Evolutionary conservation across 1,140 invertebrate species (phyloP), one percentile per base, ranked within the genome.

Genomic region (Carposina sasakii): DNA sequence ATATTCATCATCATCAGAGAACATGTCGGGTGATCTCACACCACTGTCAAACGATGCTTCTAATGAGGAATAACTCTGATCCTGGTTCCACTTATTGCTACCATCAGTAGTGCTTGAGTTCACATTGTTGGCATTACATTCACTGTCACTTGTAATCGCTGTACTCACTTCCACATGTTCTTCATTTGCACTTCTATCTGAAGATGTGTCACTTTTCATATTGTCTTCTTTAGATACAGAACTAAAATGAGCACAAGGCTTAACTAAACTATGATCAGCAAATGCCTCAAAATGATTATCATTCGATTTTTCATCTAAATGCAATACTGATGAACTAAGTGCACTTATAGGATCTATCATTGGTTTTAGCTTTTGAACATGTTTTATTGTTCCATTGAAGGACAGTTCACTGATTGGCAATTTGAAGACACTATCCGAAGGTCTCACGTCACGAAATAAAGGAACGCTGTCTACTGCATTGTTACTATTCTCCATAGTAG

Each of bases 11-110:
- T 83, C 78, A 65, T 87, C 86, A 58, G 81, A 86, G 57, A 89
- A 89, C 62, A 89, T 77, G 54, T 89, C 87, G 10, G 88, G 88
- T 54, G 87, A 89, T 21, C 78, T 60, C 19, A 81, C 69, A 34
- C 82, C 82, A 67, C 81, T 85, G 48, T 82, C 75, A 69, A 79
- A 86, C 2, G 81, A 84, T 9, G 66, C 72, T 41, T 85, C 79
- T 4, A 84, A 52, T n/a, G 81, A 84, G 4, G 77, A 78, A 41
- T 70, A 75, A 43, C 76, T 81, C 6, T 78, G 73, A 10, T 84
- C 77, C 16, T 63, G 63, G 54, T 77, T 73, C 73, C 72, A 79
- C 53, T 75, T 81, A 20, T 57, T 49, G 53, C 56, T 72, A 1
- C 52, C 60, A 4, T 74, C 70, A 22, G 49, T 52, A 6, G 10